Evolutionary conservation across 2,888 invertebrate genomes (phyloP).

Genomic region (Zaprionus bogoriensis): DNA sequence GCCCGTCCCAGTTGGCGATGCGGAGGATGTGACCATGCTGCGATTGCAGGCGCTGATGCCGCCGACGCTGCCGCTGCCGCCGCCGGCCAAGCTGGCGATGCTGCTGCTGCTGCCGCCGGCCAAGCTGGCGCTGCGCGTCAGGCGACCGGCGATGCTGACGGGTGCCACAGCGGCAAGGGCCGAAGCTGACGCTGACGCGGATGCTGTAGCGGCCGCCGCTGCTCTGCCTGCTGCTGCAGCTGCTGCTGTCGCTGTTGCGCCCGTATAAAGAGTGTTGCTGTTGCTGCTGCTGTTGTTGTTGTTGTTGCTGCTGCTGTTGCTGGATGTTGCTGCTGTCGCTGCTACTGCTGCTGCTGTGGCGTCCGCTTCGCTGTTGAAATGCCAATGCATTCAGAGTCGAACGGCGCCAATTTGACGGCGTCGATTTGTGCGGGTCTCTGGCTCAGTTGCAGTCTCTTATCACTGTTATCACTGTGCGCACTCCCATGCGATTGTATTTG

Average conservation of each 20-base stretch:
- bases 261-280: conserved; percentile 28
- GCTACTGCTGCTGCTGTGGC: conserved; percentile 9
- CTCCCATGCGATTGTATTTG: conserved; percentile 2
- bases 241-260: conserved; percentile 2
- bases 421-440: conserved; percentile 24
- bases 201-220: not conserved
- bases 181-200: not conserved
- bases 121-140: conserved; percentile 34
- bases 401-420: conserved; percentile 81
- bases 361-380: conserved; percentile 72
- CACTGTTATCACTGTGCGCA: conserved; percentile 21
- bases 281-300: conserved; percentile 2
- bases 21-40: conserved; percentile 73
- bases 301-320: not conserved
- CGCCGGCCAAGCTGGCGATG: conserved; percentile 46
- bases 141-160: conserved; percentile 57
- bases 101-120: not conserved
- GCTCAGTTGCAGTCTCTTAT: not conserved
- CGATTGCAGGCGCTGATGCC: conserved; percentile 24
- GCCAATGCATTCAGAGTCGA: conserved; percentile 80
- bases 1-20: conserved; percentile 68
- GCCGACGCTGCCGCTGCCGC: conserved; percentile 14
- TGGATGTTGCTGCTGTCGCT: conserved; percentile 3
- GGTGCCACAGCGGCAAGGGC: conserved; percentile 51
- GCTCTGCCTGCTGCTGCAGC: conserved; percentile 9